phyloP scores from a whole-genome alignment of 1,140 invertebrate genomes.

The Lepidurus arcticus region DNA sequence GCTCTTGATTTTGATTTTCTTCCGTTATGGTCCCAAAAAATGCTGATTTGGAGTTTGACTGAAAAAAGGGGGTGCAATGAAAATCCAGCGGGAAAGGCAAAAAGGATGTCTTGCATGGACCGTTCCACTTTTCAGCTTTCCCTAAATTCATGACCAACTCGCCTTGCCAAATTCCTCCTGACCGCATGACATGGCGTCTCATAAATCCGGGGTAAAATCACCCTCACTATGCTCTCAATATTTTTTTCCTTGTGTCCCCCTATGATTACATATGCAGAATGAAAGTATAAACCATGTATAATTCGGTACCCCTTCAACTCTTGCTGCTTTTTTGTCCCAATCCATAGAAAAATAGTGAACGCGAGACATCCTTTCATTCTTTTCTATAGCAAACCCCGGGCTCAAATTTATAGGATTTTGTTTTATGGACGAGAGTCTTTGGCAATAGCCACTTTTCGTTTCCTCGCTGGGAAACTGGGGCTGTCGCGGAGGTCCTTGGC shows the following conservation, averaged over 20 bases:
- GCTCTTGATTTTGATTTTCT: background rate
- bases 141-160: constrained; percentile 1
- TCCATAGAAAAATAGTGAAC: background rate
- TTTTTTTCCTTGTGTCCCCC: background rate
- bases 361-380: background rate
- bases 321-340: background rate
- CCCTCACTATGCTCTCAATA: background rate
- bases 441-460: background rate
- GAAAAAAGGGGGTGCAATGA: too few species aligned
- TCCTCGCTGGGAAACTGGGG: background rate
- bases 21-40: background rate
- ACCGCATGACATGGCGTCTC: constrained; percentile 1
- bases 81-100: background rate
- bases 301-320: background rate
- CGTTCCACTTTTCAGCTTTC: constrained; percentile 9
- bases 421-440: constrained; percentile 15
- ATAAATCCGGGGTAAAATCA: constrained; percentile 2
- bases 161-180: background rate
- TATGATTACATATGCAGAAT: constrained; percentile 11
- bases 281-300: background rate
- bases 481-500: background rate
- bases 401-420: constrained; percentile 11
- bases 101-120: background rate
- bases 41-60: background rate
- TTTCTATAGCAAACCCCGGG: background rate